Conservation (phyloP, 2,113 vertebrate genomes). For the Dolichallabes microphthalmus region DNA sequence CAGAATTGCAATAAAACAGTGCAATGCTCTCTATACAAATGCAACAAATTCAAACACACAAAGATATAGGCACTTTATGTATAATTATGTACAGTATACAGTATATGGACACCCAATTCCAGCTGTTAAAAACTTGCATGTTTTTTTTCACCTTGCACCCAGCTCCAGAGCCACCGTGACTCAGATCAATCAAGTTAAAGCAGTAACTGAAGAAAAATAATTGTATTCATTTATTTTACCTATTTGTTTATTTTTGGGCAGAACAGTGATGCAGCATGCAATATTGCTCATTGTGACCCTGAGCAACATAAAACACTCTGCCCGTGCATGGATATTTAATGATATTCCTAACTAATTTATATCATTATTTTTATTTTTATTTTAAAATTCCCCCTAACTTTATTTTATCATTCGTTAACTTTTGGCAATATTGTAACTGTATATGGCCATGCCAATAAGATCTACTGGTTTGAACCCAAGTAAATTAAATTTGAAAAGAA, state of each 20-base stretch:
- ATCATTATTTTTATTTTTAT: too few relatives aligned
- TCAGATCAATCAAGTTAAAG: neutral
- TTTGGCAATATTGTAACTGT: neutral
- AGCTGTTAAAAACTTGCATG: neutral
- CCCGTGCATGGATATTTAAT: neutral
- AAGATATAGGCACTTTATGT: neutral
- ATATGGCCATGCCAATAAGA: neutral
- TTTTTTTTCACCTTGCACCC: neutral
- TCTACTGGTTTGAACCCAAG: conserved; percentile 4
- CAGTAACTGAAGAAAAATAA: neutral
- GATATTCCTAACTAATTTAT: neutral
- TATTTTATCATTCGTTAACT: neutral
- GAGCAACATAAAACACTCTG: neutral
- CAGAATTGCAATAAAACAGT: neutral
- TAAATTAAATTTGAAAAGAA: conserved; percentile 9
- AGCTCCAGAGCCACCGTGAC: neutral
- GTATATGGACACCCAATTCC: neutral
- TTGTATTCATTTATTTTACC: neutral
- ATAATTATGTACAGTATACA: neutral
- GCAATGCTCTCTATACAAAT: neutral
- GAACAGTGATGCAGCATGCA: neutral
- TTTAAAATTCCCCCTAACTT: too few relatives aligned
- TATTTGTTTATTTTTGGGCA: neutral
- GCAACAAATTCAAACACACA: neutral
- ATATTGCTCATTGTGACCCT: neutral